phyloP scores from a whole-genome alignment of 2,888 invertebrate genomes.

The Oxycera nigricornis region DNA sequence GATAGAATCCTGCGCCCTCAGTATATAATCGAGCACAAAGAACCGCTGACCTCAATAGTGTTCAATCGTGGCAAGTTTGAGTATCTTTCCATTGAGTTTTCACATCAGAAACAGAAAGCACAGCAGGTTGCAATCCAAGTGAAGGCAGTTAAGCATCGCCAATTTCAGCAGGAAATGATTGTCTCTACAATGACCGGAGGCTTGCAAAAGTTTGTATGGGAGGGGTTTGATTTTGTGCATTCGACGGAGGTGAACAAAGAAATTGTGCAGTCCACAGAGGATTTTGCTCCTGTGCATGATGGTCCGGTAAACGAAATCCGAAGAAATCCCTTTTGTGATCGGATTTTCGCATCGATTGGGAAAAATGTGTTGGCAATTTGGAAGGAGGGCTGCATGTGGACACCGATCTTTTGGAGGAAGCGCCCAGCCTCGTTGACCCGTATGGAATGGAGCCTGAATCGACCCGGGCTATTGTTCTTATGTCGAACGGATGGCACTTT shows the following conservation, averaged over 20 bases:
- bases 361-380: conserved; percentile 78
- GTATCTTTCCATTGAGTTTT: conserved; percentile 42
- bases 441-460: conserved; percentile 77
- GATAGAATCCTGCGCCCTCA: conserved; percentile 70
- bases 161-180: conserved; percentile 54
- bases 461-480: conserved; percentile 75
- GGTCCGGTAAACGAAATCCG: conserved; percentile 70
- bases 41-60: conserved; percentile 60
- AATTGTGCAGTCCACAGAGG: conserved; percentile 57
- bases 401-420: conserved; percentile 74
- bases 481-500: conserved; percentile 76
- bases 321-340: conserved; percentile 69
- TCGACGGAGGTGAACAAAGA: conserved; percentile 67
- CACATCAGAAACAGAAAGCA: not conserved
- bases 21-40: conserved; percentile 64
- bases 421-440: conserved; percentile 67
- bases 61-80: conserved; percentile 53
- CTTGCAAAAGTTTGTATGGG: conserved; percentile 64
- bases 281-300: conserved; percentile 70
- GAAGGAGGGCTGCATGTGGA: conserved; percentile 69
- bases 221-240: conserved; percentile 71
- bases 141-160: conserved; percentile 24
- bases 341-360: conserved; percentile 74
- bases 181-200: conserved; percentile 58
- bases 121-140: conserved; percentile 50